phyloP scores from a whole-genome alignment of 2,113 vertebrate genomes.

The Prochilodus magdalenae region DNA sequence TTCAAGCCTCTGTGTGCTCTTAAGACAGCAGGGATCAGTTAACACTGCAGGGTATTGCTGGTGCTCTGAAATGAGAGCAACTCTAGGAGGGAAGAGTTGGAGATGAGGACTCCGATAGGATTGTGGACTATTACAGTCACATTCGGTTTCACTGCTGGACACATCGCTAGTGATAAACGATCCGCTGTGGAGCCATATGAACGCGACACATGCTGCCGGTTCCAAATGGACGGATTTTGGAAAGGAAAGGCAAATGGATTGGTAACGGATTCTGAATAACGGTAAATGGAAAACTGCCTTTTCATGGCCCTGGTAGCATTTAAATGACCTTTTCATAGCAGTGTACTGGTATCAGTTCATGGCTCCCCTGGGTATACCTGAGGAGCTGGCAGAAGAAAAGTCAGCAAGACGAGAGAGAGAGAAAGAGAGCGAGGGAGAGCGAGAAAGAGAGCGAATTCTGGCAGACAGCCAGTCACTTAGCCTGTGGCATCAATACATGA shows the following conservation, averaged over 20 bases:
- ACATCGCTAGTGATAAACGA: conserved; percentile 45
- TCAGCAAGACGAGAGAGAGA: conserved; percentile 22
- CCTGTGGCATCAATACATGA: conserved; percentile 49
- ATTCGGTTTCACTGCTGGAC: conserved; percentile 31
- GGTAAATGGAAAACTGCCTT: conserved; percentile 25
- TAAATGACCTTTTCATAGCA: conserved; percentile 34
- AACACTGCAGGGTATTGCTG: conserved; percentile 21
- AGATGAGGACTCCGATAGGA: conserved; percentile 43
- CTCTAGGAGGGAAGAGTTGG: conserved; percentile 30
- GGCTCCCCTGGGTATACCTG: conserved; percentile 42
- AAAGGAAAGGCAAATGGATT: conserved; percentile 9
- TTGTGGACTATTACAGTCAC: conserved; percentile 26
- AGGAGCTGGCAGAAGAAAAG: conserved; percentile 43
- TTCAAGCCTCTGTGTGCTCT: conserved; percentile 4
- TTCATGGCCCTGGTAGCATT: conserved; percentile 25
- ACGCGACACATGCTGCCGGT: conserved; percentile 52
- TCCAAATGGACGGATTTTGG: conserved; percentile 40
- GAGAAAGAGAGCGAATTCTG: conserved; percentile 10
- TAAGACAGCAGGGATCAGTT: conserved; percentile 35
- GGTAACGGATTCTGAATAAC: conserved; percentile 23
- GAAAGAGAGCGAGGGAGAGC: background rate
- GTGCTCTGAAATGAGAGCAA: conserved; percentile 41
- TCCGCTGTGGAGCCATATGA: conserved; percentile 39
- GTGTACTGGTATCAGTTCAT: conserved; percentile 32
- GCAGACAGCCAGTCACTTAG: conserved; percentile 35